Conservation (phyloP, 2,888 invertebrate species). For the Syrphus vitripennis region DNA sequence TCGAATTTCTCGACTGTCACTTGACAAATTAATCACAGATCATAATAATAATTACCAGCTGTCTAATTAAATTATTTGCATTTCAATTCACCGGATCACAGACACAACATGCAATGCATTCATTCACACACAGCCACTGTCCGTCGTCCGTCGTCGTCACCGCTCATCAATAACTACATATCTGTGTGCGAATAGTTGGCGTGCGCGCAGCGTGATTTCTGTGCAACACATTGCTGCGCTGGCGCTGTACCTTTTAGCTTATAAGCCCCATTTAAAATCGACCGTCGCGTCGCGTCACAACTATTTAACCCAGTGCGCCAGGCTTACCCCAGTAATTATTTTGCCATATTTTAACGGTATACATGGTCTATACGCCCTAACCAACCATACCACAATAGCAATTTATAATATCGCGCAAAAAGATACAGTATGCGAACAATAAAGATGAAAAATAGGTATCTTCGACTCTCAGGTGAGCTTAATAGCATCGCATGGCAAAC, state of each 20-base stretch:
- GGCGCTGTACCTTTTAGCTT: constrained; percentile 9
- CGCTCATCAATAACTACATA: not conserved
- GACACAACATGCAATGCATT: no score
- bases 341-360: constrained; percentile 53
- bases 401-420: constrained; percentile 54
- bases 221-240: constrained; percentile 22
- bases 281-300: not conserved
- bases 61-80: constrained; percentile 72
- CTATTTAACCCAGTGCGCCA: constrained; percentile 36
- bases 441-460: constrained; percentile 21
- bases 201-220: not conserved
- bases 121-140: constrained; percentile 36
- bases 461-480: constrained; percentile 50
- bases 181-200: constrained; percentile 13
- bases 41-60: constrained; percentile 71
- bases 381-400: constrained; percentile 55
- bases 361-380: constrained; percentile 45
- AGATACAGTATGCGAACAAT: not conserved
- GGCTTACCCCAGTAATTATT: constrained; percentile 61
- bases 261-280: not conserved
- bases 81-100: constrained; percentile 66
- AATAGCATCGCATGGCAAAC: constrained; percentile 25
- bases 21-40: constrained; percentile 72
- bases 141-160: not conserved
- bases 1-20: constrained; percentile 64